Base-by-base conservation (phyloP, 1,140 invertebrate genomes). In the Mercenaria mercenaria region DNA sequence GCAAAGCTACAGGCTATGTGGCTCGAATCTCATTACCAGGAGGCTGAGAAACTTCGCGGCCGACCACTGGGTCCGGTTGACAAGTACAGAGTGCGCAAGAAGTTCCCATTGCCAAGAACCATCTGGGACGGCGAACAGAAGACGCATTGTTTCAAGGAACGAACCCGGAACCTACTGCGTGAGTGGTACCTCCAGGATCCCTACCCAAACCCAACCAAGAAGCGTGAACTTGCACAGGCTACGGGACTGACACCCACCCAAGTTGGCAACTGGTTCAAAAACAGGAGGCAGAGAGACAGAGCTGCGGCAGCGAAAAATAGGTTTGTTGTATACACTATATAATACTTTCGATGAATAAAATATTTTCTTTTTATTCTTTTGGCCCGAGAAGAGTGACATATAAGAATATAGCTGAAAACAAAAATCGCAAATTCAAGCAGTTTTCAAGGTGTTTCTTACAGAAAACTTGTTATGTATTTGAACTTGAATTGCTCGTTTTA, bases 71-170 rank as follows among this genome's bases (percentile, higher is more conserved):
- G 99, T 0, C 99, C 99, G 0, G 99, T 99, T 0, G 99, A 99
- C 96, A 99, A 99, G 96, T 99, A 99, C 96, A 96, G 99, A n/a
- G 99, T 99, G 8, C 93, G 97, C 0, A 99, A 99, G 97, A 99
- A 99, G 98, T 99, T 99, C 95, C 99, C 99, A 0, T 96, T 99
- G 93, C 99, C 99, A 39, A 96, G 99, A 69, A 99, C 99, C 1
- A 99, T 99, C 91, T 99, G 99, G 99, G 99, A 99, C 96, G 99
- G 99, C n/a, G 99, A 99, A 94, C 99, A 99, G 96, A 99, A 99
- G 97, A 99, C 99, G n/a, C 99, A 99, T 96, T 99, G 99, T 96
- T 99, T 99, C 96, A 99, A 99, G 96, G 99, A 99, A 96, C 96
- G 99, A 52, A 99, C 99, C 90, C 96, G 99, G 87, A 98, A 98